Base-by-base conservation (phyloP, 2,113 vertebrate species). In the Amazona guildingii region DNA sequence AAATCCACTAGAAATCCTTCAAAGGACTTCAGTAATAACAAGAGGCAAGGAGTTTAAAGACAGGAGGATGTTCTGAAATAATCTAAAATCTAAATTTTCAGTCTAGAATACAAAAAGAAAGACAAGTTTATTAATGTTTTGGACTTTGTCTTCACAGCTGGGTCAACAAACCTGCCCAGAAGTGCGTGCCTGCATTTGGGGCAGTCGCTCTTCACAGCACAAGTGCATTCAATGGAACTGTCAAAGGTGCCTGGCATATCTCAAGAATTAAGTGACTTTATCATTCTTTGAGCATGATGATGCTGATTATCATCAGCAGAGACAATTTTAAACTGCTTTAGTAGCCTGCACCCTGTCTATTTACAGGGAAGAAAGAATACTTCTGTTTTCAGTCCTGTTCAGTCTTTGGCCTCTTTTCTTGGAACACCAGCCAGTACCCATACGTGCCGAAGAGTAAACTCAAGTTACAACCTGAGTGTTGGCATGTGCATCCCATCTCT, bases 381-480 rank as follows among this genome's bases (percentile, higher is more conserved):
- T 1, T 76, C 70, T 95, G 68, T 61, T 95, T 92, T 94, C 80
- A 73, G 21, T 57, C 44, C 33, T 84, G 7, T 87, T 94, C 39
- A 68, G 20, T 69, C n/a, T 92, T 93, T 92, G 61, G 55, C 20
- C 35, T 86, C 64, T 84, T 86, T 89, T 72, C 62, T 86, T 81
- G 51, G 61, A 78, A 89, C 24, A 78, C 4, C 41, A 72, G 74
- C 51, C 77, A 95, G 55, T 68, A 83, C 25, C 37, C 63, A 59
- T 78, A 31, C 6, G 2, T 89, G 73, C 27, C 3, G 5, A 95
- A 86, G 64, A 88, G 25, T 46, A 82, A 75, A 86, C 44, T 88
- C 72, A 93, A 88, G 88, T 91, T 94, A 33, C 39, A 94, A 73
- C 86, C 18, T 94, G 91, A 84, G 17, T 28, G 7, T 52, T 92